A percentile compares a stretch with the other conserved stretches of the same genome.
Evolutionary conservation across 2,888 invertebrate genomes (phyloP).

Genomic region (Cephonodes hylas): DNA sequence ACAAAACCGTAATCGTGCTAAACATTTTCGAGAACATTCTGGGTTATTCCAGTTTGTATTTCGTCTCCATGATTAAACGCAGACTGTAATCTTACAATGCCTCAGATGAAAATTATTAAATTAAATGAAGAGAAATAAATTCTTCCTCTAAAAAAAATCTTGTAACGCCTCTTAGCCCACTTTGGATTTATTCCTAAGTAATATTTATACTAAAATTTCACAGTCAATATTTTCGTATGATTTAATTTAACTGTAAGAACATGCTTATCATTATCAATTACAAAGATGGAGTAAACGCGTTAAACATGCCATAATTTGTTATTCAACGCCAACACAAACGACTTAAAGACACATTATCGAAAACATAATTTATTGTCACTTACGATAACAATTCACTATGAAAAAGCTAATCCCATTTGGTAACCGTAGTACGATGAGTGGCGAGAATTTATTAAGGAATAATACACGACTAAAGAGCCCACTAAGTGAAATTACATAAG

Average conservation of each 20-base stretch:
- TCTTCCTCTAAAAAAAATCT: too few species aligned
- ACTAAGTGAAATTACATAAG: conserved; percentile 72
- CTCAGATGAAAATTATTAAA: too few species aligned
- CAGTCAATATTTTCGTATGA: too few species aligned
- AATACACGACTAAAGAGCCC: conserved; percentile 53
- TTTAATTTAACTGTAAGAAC: too few species aligned
- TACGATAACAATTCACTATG: conserved; percentile 9
- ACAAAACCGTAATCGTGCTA: conserved; percentile 24
- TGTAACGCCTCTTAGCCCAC: too few species aligned
- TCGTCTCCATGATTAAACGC: neutral
- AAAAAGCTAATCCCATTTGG: conserved; percentile 33
- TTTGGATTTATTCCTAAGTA: too few species aligned
- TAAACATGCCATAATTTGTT: neutral
- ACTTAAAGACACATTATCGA: conserved; percentile 5
- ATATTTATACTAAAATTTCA: too few species aligned
- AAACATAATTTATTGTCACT: conserved; percentile 9
- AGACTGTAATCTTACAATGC: neutral
- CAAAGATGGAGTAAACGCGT: neutral
- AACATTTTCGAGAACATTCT: conserved; percentile 19
- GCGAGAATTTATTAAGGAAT: conserved; percentile 54
- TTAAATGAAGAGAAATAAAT: too few species aligned
- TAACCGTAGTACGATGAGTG: conserved; percentile 39
- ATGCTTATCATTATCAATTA: neutral
- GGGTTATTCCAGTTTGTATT: neutral
- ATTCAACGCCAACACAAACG: neutral